phyloP scores from a whole-genome alignment of 2,113 vertebrate genomes.

The Gorilla gorilla region DNA sequence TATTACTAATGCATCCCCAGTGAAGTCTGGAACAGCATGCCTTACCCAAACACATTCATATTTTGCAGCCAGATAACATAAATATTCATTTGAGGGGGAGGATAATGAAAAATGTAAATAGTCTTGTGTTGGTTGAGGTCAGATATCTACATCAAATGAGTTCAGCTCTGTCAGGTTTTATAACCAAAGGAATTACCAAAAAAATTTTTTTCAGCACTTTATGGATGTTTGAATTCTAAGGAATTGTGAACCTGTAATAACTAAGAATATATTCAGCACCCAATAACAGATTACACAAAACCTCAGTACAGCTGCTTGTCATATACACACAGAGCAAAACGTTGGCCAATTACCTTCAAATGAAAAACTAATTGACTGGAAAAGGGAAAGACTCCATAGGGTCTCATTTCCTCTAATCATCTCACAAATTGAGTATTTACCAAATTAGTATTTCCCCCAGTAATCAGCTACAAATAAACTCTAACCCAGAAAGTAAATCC shows the following conservation, averaged over 20 bases:
- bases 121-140: background rate
- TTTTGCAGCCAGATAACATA: background rate
- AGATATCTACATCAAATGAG: background rate
- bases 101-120: background rate
- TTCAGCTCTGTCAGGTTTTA: background rate
- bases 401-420: background rate
- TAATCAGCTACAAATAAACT: background rate
- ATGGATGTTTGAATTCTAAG: background rate
- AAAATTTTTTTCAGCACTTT: background rate
- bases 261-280: background rate
- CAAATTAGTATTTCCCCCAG: background rate
- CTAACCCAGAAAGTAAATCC: background rate
- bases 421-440: background rate
- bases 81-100: background rate
- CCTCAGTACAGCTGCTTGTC: background rate
- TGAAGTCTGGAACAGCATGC: background rate
- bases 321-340: background rate
- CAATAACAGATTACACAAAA: background rate
- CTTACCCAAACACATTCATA: background rate
- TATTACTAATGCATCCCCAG: background rate
- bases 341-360: background rate
- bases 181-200: background rate
- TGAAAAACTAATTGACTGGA: background rate
- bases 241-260: background rate
- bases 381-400: background rate